Base-by-base conservation (phyloP, 1,140 invertebrate genomes). In the Ruditapes philippinarum region DNA sequence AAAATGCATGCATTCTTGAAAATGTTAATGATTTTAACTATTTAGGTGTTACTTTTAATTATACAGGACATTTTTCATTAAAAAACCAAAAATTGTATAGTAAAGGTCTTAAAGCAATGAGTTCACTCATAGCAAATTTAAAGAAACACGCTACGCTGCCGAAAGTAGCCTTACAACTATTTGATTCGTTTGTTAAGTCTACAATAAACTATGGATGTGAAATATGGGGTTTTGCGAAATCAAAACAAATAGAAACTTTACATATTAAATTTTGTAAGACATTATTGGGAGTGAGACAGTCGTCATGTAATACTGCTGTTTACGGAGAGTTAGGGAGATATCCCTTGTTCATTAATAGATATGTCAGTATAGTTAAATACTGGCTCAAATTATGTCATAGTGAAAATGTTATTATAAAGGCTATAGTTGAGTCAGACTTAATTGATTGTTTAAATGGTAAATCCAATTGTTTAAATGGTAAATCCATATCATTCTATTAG, bases 151-250 rank as follows among this genome's bases (percentile, higher is more conserved):
- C n/a, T n/a, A n/a, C n/a, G n/a, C n/a, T n/a, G n/a, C n/a, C n/a
- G n/a, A n/a, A n/a, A n/a, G n/a, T n/a, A n/a, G n/a, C n/a, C n/a
- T n/a, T n/a, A n/a, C n/a, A n/a, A n/a, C n/a, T n/a, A n/a, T n/a
- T n/a, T n/a, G n/a, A n/a, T n/a, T n/a, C n/a, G n/a, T n/a, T n/a
- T n/a, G n/a, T n/a, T n/a, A n/a, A n/a, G n/a, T n/a, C n/a, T n/a
- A 68, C 36, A 31, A 7, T 68, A 36, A 33, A 12, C 65, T 40
- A 40, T 12, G 31, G 25, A 70, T 70, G 65, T 22, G 65, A 68
- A 68, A 68, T 68, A 68, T 68, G 65, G 65, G 65, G 65, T 68
- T 68, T 76, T 70, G 4, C 38, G 4, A 76, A 76, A 49, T 76
- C 73, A 2, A 45, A 76, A 42, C 36, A 76, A 45, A 11, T 76